phyloP scores from a whole-genome alignment of 1,140 invertebrate genomes.

The Laupala kohalensis region DNA sequence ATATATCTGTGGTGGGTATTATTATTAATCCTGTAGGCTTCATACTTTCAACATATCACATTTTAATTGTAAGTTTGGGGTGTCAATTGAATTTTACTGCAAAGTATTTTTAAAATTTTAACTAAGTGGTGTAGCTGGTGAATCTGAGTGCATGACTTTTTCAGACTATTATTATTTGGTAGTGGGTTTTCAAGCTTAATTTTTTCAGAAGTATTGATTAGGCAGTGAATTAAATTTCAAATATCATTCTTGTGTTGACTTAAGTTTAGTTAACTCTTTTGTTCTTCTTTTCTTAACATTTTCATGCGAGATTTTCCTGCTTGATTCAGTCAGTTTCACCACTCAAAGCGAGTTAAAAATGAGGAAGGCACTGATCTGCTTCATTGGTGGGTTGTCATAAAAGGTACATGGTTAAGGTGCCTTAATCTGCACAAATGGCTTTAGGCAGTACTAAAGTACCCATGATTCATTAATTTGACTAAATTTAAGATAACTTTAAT shows the following conservation, averaged over 20 bases:
- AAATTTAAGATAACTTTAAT: no score
- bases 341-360: background rate
- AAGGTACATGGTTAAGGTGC: background rate
- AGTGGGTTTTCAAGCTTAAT: background rate
- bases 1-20: background rate
- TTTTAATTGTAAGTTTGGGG: background rate
- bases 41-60: background rate
- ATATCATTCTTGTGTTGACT: background rate
- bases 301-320: no score
- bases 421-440: background rate
- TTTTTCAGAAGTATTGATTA: no score
- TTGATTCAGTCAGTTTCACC: background rate
- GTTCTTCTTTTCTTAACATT: no score
- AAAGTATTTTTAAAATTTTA: background rate
- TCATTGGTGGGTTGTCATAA: background rate
- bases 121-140: background rate
- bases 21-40: background rate
- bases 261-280: no score
- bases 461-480: no score
- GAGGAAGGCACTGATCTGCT: background rate
- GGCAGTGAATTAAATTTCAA: background rate
- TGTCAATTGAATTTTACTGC: background rate
- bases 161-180: no score
- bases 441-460: no score
- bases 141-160: background rate